Base-by-base conservation (phyloP, 2,797 vertebrate species). In the Podarcis lilfordi region DNA sequence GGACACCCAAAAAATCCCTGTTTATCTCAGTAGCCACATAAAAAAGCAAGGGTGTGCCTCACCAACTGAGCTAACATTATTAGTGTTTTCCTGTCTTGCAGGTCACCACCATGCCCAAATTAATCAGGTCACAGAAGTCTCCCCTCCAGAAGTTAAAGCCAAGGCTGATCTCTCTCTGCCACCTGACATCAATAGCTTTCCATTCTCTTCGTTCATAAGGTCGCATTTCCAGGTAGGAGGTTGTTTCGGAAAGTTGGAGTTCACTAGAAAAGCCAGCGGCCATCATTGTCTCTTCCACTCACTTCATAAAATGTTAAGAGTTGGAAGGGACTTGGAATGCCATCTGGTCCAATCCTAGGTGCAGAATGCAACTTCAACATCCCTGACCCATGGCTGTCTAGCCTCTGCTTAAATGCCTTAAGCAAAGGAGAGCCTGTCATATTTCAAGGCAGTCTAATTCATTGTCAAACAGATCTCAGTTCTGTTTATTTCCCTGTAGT, bases 181-280 rank as follows among this genome's bases (percentile, higher is more conserved):
- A 3, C 66, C 64, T 1, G 97, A 97, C 93, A 97, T 99, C 50
- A 97, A 99, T 96, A 96, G 83, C 91, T 96, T 97, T 74, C 98
- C 98, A 0, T 99, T 99, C 95, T 99, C 98, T 91, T 96, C 93
- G 91, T 99, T 99, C n/a, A 84, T 98, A 91, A 97, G 97, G 86
- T 96, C 95, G 61, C 91, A 96, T 74, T 97, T 99, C 86, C 98
- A 98, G 98, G 98, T 98, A 82, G 86, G 94, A 93, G 15, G 29
- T 59, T 13, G n/a, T 37, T 1, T 64, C 25, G 2, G 27, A 68
- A 85, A 68, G 29, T 4, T 50, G 3, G 8, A 11, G 19, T 23
- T 45, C 64, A 15, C 9, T 27, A 79, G 0, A 59, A n/a, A 37
- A 69, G 1, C 72, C n/a, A 21, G 35, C 17, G 19, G 72, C 23